Evolutionary conservation across 2,113 vertebrate species (phyloP).

Genomic region (Diphyllodes magnificus): DNA sequence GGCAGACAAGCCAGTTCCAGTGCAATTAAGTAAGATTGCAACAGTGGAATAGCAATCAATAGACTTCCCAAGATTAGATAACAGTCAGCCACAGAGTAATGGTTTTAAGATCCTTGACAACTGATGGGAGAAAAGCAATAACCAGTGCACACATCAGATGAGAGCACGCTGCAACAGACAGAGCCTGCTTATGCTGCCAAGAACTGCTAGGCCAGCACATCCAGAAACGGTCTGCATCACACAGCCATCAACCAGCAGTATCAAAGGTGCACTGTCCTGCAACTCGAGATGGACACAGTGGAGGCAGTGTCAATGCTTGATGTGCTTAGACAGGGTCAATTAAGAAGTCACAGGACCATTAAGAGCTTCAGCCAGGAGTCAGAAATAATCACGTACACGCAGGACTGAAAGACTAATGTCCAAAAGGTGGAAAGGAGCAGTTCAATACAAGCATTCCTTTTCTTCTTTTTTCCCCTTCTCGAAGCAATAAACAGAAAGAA

Average conservation of each 20-base stretch:
- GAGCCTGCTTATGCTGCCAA: neutral
- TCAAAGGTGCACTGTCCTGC: neutral
- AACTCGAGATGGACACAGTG: neutral
- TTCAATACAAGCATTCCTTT: neutral
- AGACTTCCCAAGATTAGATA: neutral
- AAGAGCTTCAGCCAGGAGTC: neutral
- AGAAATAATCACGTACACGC: neutral
- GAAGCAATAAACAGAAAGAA: neutral
- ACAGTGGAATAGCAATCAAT: neutral
- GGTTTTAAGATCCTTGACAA: neutral
- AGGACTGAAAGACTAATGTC: neutral
- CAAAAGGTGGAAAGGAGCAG: neutral
- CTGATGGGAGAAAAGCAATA: neutral
- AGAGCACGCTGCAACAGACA: accelerated
- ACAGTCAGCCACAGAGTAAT: neutral
- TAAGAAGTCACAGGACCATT: neutral
- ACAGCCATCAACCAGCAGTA: neutral
- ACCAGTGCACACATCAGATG: neutral
- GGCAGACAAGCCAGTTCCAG: neutral
- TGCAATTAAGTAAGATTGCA: neutral
- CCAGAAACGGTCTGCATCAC: neutral
- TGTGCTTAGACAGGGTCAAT: accelerated
- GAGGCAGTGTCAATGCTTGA: neutral
- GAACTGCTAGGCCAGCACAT: neutral
- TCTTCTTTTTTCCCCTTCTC: neutral